Base-by-base conservation (phyloP, 2,797 vertebrate genomes). In the Halcyon leucocephala region DNA sequence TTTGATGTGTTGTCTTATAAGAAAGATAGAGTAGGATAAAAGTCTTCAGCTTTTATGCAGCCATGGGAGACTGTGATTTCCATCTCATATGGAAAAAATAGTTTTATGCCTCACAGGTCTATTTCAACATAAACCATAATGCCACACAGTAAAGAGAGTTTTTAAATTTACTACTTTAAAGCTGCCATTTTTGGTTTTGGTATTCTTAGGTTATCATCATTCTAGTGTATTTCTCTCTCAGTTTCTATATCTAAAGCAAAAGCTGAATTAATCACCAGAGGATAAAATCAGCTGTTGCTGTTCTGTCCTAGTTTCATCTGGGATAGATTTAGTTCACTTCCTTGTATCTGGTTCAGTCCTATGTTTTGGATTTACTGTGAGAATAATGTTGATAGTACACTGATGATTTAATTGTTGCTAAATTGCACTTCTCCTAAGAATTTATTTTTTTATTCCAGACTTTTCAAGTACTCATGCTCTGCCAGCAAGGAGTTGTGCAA, bases 191-290 rank as follows among this genome's bases (percentile, higher is more conserved):
- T 69, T 10, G 2, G 2, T 44, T 71, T 24, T 76, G 29, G 14
- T 74, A 39, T 86, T 7, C 78, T 95, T 49, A 71, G 15, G 14
- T n/a, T 62, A 24, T 46, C 18, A 67, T 58, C 10, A 18, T 76
- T 86, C 35, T 42, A 78, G 20, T 3, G 2, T 86, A 80, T 31
- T 89, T 89, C 29, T 70, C 3, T 48, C 57, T 49, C 16, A 67
- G 29, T 76, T 74, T 72, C 54, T 90, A 14, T 62, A 95, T 67
- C 42, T 91, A 88, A 86, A 83, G 41, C 49, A 93, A 74, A 85
- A 95, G 1, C 14, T 72, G 5, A 35, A 44, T 86, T 86, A 58
- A 76, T 78, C 81, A 65, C 16, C 19, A 79, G 41, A 57, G 15
- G 17, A 25, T n/a, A 71, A 80, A 94, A 55, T 84, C 22, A 90